Conservation (phyloP, 2,113 vertebrate genomes). For the Heterocephalus glaber region DNA sequence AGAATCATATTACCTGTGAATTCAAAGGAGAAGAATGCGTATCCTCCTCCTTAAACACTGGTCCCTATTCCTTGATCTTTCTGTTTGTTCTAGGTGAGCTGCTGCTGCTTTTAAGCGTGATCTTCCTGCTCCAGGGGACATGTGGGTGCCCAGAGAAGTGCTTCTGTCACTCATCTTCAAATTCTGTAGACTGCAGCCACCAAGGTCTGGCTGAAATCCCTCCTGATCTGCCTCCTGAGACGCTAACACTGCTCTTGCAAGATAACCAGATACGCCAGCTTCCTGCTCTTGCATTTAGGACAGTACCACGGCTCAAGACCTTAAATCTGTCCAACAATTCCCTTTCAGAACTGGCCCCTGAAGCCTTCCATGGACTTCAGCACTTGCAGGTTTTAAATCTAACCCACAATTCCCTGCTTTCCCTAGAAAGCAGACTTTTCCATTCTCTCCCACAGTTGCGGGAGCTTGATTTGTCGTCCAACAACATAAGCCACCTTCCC, state of each 20-base stretch:
- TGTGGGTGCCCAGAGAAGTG: conserved; percentile 91
- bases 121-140: conserved; percentile 76
- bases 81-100: conserved; percentile 85
- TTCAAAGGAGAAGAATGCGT: neutral
- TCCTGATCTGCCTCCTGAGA: conserved; percentile 87
- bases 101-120: conserved; percentile 81
- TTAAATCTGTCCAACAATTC: conserved; percentile 96
- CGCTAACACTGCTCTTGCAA: conserved; percentile 91
- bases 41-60: neutral
- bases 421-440: conserved; percentile 91
- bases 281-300: conserved; percentile 89
- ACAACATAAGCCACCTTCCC: conserved; percentile 91
- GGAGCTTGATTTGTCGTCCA: conserved; percentile 94
- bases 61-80: neutral
- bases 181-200: conserved; percentile 92
- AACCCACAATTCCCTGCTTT: conserved; percentile 91
- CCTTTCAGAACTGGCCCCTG: conserved; percentile 89
- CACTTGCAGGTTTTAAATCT: conserved; percentile 91
- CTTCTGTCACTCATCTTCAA: conserved; percentile 88
- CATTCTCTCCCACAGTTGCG: conserved; percentile 90
- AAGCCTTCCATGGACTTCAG: conserved; percentile 89
- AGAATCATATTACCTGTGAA: neutral
- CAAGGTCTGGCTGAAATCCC: conserved; percentile 92
- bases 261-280: conserved; percentile 93
- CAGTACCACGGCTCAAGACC: conserved; percentile 88